phyloP scores from a whole-genome alignment of 2,888 invertebrate genomes.

The Anticlea derivata region DNA sequence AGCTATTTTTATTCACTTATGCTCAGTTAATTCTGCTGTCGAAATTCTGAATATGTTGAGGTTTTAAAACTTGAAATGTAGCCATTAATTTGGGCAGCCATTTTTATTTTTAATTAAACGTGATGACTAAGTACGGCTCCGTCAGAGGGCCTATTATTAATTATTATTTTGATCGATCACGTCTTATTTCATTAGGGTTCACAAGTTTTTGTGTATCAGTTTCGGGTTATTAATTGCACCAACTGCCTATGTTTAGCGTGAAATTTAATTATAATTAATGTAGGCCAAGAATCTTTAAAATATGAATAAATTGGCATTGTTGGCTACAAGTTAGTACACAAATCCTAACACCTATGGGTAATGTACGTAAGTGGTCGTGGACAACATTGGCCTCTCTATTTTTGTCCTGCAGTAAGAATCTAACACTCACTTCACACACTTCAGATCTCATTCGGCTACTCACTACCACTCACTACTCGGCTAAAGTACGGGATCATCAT shows the following conservation, averaged over 20 bases:
- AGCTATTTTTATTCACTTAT: neutral
- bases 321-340: neutral
- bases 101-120: constrained; percentile 82
- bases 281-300: constrained; percentile 10
- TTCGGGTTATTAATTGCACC: constrained; percentile 59
- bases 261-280: constrained; percentile 22
- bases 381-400: no score
- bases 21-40: neutral
- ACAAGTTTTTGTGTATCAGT: constrained; percentile 58
- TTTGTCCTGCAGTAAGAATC: no score
- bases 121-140: constrained; percentile 80
- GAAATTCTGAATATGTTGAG: constrained; percentile 48
- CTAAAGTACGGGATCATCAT: no score
- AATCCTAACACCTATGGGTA: no score
- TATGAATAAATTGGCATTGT: constrained; percentile 18
- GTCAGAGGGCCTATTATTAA: constrained; percentile 79
- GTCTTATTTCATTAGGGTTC: constrained; percentile 77
- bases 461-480: no score
- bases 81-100: constrained; percentile 73
- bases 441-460: no score
- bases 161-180: constrained; percentile 82
- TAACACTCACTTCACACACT: no score
- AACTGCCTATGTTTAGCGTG: constrained; percentile 29
- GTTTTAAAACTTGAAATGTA: constrained; percentile 63
- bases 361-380: no score